Evolutionary conservation across 2,797 vertebrate genomes (phyloP).

Genomic region (Bradypodion pumilum): DNA sequence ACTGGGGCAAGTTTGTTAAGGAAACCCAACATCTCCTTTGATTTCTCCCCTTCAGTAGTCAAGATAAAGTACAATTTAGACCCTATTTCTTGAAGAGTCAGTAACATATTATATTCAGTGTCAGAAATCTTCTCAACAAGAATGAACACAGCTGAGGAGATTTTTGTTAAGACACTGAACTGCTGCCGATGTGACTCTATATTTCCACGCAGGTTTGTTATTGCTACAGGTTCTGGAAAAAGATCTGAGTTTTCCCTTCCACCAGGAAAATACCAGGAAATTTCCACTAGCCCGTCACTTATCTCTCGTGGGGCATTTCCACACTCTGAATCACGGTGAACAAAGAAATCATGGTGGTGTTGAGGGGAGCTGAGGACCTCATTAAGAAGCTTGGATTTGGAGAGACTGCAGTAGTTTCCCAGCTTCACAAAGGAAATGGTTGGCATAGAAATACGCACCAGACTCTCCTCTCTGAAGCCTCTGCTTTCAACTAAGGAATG

Average conservation of each 20-base stretch:
- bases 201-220: constrained; percentile 82
- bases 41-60: constrained; percentile 19
- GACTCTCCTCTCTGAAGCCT: constrained; percentile 69
- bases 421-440: constrained; percentile 69
- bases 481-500: constrained; percentile 46
- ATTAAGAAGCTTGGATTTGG: constrained; percentile 84
- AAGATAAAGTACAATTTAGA: constrained; percentile 67
- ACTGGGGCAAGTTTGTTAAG: constrained; percentile 48
- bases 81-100: constrained; percentile 39
- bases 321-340: constrained; percentile 78
- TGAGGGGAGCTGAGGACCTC: constrained; percentile 68
- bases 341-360: constrained; percentile 78
- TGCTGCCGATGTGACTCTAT: constrained; percentile 72
- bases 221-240: constrained; percentile 76
- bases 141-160: constrained; percentile 81
- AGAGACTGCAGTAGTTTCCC: constrained; percentile 69
- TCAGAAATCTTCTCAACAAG: constrained; percentile 78
- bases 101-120: constrained; percentile 66
- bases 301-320: constrained; percentile 72
- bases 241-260: constrained; percentile 70
- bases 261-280: constrained; percentile 81
- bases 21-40: constrained; percentile 54
- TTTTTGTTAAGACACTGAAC: constrained; percentile 77
- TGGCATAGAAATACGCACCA: constrained; percentile 71
- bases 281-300: constrained; percentile 78